phyloP scores from a whole-genome alignment of 2,888 invertebrate genomes.

The Cataglyphis albicans region DNA sequence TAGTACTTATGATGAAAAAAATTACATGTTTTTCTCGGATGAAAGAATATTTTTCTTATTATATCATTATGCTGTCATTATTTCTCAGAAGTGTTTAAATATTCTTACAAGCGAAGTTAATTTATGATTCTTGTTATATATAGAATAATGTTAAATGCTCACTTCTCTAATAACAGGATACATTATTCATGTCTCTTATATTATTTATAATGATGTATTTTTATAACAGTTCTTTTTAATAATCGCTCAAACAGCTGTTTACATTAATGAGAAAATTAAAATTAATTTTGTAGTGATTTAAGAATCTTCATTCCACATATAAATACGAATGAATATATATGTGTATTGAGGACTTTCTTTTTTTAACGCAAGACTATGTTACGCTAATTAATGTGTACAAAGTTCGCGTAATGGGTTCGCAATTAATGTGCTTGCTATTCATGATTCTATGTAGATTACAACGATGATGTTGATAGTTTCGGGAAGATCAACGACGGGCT shows the following conservation, averaged over 20 bases:
- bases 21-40: not conserved
- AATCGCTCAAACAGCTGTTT: not conserved
- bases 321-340: not conserved
- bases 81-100: not conserved
- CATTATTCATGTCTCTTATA: not conserved
- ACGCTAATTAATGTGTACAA: not conserved
- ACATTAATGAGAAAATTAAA: constrained; percentile 13
- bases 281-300: not conserved
- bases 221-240: not conserved
- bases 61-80: not conserved
- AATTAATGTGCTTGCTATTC: not conserved
- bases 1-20: not conserved
- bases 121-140: not conserved
- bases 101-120: not conserved
- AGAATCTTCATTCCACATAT: not conserved
- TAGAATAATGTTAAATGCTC: not conserved
- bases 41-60: not conserved
- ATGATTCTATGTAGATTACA: not conserved
- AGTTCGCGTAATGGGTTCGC: not conserved
- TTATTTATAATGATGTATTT: not conserved
- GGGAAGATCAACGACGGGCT: not conserved
- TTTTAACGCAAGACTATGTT: not conserved
- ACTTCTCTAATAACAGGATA: not conserved
- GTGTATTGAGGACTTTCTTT: not conserved
- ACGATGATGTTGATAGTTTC: not conserved